Evolutionary conservation across 2,888 invertebrate genomes (phyloP).

Genomic region (Acrocera orbiculus): DNA sequence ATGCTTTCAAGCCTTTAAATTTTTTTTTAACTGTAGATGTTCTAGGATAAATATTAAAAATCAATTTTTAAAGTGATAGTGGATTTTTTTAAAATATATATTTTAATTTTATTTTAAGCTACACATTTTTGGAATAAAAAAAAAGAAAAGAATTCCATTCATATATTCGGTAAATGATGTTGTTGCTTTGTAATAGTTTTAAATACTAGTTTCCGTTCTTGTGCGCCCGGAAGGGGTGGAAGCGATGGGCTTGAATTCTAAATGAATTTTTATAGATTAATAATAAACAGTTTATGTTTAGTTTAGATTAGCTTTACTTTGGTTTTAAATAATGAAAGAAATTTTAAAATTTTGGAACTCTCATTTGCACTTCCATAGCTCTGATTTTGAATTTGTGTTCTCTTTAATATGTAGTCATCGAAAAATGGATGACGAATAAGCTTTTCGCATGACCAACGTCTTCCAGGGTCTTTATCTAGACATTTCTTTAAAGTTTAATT

Average conservation of each 20-base stretch:
- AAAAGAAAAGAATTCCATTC: too few relatives aligned
- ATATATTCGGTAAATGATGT: too few relatives aligned
- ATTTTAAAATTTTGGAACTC: constrained; percentile 38
- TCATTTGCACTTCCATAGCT: constrained; percentile 22
- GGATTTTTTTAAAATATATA: too few relatives aligned
- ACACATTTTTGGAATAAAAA: too few relatives aligned
- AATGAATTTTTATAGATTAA: not conserved
- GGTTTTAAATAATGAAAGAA: constrained; percentile 12
- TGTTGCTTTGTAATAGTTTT: too few relatives aligned
- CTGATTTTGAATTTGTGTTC: too few relatives aligned
- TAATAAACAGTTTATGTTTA: constrained; percentile 11
- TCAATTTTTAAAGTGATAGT: too few relatives aligned
- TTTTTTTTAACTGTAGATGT: too few relatives aligned
- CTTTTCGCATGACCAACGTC: constrained; percentile 84
- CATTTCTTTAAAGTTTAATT: constrained; percentile 56
- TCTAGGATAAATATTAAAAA: too few relatives aligned
- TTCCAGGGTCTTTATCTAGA: constrained; percentile 82
- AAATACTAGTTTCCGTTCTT: constrained; percentile 25
- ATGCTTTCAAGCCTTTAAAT: too few relatives aligned
- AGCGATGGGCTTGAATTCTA: constrained; percentile 32
- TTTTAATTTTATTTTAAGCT: too few relatives aligned
- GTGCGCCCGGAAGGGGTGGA: constrained; percentile 27
- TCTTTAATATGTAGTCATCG: too few relatives aligned
- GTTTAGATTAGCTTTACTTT: constrained; percentile 7
- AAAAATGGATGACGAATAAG: constrained; percentile 82